A percentile compares a stretch with the other conserved stretches of the same genome.
These are phyloP conservation scores for Cisticola juncidis DNA, from an alignment of 2,113 vertebrate species.

Conservation along the genomic window DNA sequence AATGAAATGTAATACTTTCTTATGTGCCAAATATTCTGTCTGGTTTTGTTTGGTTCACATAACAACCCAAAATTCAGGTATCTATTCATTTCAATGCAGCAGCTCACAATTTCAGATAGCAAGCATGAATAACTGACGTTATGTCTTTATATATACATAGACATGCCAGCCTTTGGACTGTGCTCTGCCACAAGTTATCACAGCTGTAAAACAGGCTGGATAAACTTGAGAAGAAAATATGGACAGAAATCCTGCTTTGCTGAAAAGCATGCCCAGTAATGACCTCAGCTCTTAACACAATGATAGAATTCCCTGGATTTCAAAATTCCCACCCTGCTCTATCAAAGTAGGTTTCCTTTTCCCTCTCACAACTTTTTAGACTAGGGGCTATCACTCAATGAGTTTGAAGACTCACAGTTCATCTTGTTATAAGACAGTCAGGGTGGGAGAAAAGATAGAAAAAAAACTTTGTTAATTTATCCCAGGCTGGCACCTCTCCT, in stretches of 20 bases:
- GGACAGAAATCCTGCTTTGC: not conserved
- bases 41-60: conserved; percentile 1
- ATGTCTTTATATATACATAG: not conserved
- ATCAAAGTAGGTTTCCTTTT: not conserved
- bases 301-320: not conserved
- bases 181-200: not conserved
- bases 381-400: fast-evolving
- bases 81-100: not conserved
- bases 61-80: not conserved
- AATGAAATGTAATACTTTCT: not conserved
- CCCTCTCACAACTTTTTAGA: not conserved
- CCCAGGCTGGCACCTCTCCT: not conserved
- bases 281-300: not conserved
- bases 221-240: conserved; percentile 14
- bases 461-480: not conserved
- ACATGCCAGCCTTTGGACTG: not conserved
- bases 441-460: not conserved
- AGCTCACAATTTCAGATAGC: not conserved
- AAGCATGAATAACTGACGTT: not conserved
- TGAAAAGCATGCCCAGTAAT: not conserved
- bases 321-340: not conserved
- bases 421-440: not conserved
- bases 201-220: not conserved
- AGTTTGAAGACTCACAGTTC: not conserved
- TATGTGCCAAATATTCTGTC: not conserved